Evolutionary conservation across 1,140 invertebrate genomes (phyloP).

Genomic region (Maconellicoccus hirsutus): DNA sequence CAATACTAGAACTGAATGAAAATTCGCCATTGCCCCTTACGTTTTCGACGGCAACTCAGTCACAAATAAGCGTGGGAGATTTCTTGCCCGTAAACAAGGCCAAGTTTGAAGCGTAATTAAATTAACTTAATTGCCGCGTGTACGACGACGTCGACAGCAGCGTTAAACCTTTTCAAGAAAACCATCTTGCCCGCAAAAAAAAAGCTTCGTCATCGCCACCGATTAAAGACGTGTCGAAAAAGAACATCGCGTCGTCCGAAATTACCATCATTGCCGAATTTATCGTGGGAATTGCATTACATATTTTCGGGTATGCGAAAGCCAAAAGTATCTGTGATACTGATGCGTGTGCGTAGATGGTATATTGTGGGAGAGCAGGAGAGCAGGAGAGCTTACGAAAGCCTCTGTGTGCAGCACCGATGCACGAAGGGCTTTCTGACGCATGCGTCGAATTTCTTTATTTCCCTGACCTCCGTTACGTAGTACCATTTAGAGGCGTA

Average conservation of each 20-base stretch:
- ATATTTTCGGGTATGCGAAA: too few relatives aligned
- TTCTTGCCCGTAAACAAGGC: constrained; percentile 7
- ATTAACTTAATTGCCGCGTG: background rate
- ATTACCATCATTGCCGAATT: too few relatives aligned
- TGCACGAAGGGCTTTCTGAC: background rate
- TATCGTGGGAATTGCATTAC: too few relatives aligned
- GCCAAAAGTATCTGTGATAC: too few relatives aligned
- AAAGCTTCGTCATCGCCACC: too few relatives aligned
- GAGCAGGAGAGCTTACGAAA: too few relatives aligned
- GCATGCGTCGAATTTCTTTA: constrained; percentile 6
- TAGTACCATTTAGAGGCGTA: constrained; percentile 10
- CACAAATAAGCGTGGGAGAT: constrained; percentile 18
- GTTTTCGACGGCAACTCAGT: constrained; percentile 6
- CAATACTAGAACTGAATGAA: constrained; percentile 12
- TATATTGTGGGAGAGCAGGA: background rate
- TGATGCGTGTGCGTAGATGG: background rate
- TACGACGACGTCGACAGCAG: too few relatives aligned
- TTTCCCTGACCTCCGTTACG: constrained; percentile 21
- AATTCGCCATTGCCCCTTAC: constrained; percentile 18
- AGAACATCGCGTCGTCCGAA: too few relatives aligned
- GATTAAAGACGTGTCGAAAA: too few relatives aligned
- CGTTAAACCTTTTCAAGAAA: too few relatives aligned
- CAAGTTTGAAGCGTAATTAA: constrained; percentile 2
- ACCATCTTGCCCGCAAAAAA: too few relatives aligned
- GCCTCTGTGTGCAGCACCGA: too few relatives aligned